phyloP scores from a whole-genome alignment of 2,797 vertebrate species.

The Spea hammondii region DNA sequence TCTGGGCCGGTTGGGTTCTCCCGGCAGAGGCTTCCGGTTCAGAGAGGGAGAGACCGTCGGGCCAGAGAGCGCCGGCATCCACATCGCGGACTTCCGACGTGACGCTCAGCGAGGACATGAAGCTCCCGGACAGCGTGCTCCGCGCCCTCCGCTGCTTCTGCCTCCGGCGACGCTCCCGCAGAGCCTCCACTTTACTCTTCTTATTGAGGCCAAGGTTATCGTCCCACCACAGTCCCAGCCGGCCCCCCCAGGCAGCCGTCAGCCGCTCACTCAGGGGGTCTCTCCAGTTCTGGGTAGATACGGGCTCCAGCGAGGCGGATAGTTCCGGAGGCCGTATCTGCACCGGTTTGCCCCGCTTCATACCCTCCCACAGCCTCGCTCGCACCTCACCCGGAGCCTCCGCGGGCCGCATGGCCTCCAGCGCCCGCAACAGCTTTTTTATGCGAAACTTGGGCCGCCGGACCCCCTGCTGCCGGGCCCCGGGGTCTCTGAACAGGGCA shows the following conservation, averaged over 20 bases:
- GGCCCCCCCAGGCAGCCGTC: conserved; percentile 64
- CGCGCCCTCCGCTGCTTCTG: conserved; percentile 51
- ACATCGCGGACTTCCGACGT: conserved; percentile 59
- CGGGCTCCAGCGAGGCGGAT: background rate
- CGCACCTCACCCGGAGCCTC: background rate
- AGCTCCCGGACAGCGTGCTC: conserved; percentile 70
- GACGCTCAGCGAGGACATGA: conserved; percentile 72
- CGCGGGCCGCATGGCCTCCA: background rate
- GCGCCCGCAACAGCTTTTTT: background rate
- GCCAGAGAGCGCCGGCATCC: conserved; percentile 44
- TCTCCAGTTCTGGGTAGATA: background rate
- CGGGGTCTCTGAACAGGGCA: background rate
- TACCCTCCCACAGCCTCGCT: conserved; percentile 18
- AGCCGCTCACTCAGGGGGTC: conserved; percentile 74
- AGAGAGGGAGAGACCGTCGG: background rate
- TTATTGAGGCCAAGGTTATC: conserved; percentile 61
- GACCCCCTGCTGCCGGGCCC: background rate
- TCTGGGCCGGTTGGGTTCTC: background rate
- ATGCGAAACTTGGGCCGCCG: background rate
- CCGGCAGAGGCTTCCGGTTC: background rate
- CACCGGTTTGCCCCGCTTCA: conserved; percentile 54
- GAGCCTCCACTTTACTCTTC: conserved; percentile 57
- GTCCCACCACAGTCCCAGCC: conserved; percentile 76
- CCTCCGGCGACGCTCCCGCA: conserved; percentile 67
- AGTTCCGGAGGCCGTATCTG: background rate